phyloP scores from a whole-genome alignment of 2,797 vertebrate genomes.

The Mionectes olivaceus region DNA sequence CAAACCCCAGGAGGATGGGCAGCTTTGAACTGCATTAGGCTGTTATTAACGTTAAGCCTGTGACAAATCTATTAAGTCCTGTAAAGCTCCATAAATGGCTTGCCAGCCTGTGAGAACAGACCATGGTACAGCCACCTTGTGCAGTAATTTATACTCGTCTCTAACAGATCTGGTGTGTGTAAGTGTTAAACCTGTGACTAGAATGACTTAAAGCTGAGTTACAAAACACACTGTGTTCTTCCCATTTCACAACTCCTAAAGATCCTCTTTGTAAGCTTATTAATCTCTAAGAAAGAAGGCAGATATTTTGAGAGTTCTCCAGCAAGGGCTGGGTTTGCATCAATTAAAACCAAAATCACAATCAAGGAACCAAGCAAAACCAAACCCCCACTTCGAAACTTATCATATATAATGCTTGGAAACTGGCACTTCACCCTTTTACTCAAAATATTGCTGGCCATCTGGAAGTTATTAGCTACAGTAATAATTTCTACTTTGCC shows the following conservation, averaged over 20 bases:
- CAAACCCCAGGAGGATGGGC: background rate
- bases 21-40: background rate
- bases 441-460: background rate
- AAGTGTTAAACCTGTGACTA: background rate
- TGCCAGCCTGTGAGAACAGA: background rate
- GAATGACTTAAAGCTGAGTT: background rate
- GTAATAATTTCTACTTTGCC: conserved; percentile 16
- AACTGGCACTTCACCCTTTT: conserved; percentile 18
- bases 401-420: background rate
- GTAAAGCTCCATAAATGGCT: background rate
- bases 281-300: background rate
- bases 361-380: background rate
- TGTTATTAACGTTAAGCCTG: background rate
- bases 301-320: background rate
- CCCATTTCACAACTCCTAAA: background rate
- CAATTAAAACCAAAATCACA: background rate
- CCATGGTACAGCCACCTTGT: background rate
- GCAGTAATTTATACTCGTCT: background rate
- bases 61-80: background rate
- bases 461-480: conserved; percentile 28
- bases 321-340: background rate
- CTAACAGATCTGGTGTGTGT: background rate
- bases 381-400: background rate
- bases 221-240: background rate
- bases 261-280: background rate